phyloP scores from a whole-genome alignment of 2,888 invertebrate species.

The Spilarctia lutea region DNA sequence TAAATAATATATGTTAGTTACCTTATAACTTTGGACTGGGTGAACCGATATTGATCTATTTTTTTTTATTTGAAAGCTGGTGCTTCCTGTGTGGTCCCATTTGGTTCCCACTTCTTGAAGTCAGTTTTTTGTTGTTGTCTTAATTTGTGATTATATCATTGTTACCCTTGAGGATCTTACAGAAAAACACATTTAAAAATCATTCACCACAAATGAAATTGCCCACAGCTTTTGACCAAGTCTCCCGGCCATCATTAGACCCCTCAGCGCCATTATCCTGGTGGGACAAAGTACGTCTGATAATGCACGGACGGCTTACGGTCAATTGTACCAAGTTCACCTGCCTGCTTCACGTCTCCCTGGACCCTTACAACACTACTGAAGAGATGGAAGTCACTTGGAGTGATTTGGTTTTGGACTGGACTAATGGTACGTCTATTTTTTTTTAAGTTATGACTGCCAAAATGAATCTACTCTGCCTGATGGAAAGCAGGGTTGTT shows the following conservation, averaged over 20 bases:
- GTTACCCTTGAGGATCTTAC: too few relatives aligned
- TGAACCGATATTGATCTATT: too few relatives aligned
- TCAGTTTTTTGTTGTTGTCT: too few relatives aligned
- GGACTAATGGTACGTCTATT: slow-evolving; percentile 92
- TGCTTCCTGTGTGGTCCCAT: too few relatives aligned
- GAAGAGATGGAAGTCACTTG: slow-evolving; percentile 99
- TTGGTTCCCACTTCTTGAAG: too few relatives aligned
- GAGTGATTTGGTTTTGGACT: slow-evolving; percentile 97
- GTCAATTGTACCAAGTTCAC: slow-evolving; percentile 95
- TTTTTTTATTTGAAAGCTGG: too few relatives aligned
- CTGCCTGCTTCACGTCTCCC: slow-evolving; percentile 96
- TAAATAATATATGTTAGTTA: too few relatives aligned
- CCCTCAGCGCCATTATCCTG: slow-evolving; percentile 97
- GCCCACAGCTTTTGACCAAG: slow-evolving; percentile 92
- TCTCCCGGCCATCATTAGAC: slow-evolving; percentile 94
- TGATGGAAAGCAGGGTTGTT: too few relatives aligned
- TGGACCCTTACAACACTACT: slow-evolving; percentile 99
- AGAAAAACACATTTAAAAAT: background rate
- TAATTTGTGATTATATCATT: background rate
- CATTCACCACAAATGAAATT: background rate
- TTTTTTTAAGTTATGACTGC: background rate
- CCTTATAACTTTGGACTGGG: too few relatives aligned
- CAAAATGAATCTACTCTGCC: too few relatives aligned
- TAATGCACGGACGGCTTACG: slow-evolving; percentile 97
- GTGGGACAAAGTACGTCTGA: slow-evolving; percentile 98